phyloP scores from a whole-genome alignment of 2,113 vertebrate genomes.

The Mohoua ochrocephala region DNA sequence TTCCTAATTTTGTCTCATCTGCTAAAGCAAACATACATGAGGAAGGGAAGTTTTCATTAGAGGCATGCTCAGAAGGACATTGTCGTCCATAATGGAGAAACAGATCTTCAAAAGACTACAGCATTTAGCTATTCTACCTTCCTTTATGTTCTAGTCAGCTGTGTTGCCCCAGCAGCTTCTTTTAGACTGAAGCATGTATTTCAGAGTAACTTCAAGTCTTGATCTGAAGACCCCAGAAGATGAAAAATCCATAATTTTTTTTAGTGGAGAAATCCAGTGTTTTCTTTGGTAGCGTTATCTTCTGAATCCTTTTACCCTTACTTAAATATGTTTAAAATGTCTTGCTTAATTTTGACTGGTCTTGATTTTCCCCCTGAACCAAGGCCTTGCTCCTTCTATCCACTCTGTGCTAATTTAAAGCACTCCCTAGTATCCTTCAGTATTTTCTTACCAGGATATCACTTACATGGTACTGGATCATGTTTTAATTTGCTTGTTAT shows the following conservation, averaged over 20 bases:
- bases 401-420: not conserved
- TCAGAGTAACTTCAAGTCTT: not conserved
- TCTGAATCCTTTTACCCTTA: not conserved
- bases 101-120: not conserved
- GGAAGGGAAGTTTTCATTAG: not conserved
- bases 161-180: not conserved
- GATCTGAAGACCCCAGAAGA: not conserved
- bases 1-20: not conserved
- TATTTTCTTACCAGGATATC: not conserved
- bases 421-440: not conserved
- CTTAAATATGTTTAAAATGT: not conserved
- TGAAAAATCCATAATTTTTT: not conserved
- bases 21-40: not conserved
- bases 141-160: not conserved
- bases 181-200: not conserved
- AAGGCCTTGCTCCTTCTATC: not conserved
- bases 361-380: not conserved
- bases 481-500: not conserved
- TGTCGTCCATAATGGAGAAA: not conserved
- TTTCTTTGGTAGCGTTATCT: not conserved
- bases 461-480: not conserved
- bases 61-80: not conserved
- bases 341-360: not conserved
- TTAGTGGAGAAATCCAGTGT: not conserved
- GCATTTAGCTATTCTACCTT: not conserved